These are phyloP conservation scores for Drosophila pegasa DNA, from an alignment of 2,888 invertebrate genomes.

Conservation along the genomic window DNA sequence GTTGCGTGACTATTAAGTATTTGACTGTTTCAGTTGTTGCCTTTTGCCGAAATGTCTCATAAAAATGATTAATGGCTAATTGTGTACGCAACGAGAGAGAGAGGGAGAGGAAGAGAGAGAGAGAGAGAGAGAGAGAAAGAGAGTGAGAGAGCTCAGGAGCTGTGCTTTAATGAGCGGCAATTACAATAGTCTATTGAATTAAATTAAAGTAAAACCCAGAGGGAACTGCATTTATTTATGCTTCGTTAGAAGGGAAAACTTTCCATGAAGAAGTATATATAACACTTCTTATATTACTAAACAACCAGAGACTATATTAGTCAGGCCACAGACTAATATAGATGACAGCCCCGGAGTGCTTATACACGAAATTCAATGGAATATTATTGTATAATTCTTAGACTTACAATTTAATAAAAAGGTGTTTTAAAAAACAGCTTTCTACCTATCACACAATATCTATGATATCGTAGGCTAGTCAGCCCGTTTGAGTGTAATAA, in stretches of 20 bases:
- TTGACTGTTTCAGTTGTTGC: slow-evolving; percentile 47
- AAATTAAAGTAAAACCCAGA: background rate
- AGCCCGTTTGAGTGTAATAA: background rate
- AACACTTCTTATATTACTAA: background rate
- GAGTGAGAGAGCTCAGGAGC: slow-evolving; percentile 7
- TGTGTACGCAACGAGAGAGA: slow-evolving; percentile 36
- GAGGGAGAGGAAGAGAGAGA: background rate
- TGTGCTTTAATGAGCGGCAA: slow-evolving; percentile 3
- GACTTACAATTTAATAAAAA: too few species aligned
- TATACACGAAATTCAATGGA: too few species aligned
- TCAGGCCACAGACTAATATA: too few species aligned
- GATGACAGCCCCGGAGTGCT: too few species aligned
- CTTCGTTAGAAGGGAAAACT: background rate
- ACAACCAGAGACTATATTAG: too few species aligned
- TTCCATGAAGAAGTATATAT: background rate
- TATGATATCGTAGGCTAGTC: background rate
- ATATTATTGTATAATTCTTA: too few species aligned
- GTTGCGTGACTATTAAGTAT: slow-evolving; percentile 77
- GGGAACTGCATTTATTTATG: too few species aligned
- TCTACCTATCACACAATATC: background rate
- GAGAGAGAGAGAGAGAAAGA: background rate
- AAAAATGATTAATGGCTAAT: slow-evolving; percentile 80
- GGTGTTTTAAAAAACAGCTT: background rate
- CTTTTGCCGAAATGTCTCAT: slow-evolving; percentile 74
- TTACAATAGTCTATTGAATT: background rate